Evolutionary conservation across 2,797 vertebrate species (phyloP), one percentile per base, ranked within the genome.

Genomic region (Thamnophis elegans): DNA sequence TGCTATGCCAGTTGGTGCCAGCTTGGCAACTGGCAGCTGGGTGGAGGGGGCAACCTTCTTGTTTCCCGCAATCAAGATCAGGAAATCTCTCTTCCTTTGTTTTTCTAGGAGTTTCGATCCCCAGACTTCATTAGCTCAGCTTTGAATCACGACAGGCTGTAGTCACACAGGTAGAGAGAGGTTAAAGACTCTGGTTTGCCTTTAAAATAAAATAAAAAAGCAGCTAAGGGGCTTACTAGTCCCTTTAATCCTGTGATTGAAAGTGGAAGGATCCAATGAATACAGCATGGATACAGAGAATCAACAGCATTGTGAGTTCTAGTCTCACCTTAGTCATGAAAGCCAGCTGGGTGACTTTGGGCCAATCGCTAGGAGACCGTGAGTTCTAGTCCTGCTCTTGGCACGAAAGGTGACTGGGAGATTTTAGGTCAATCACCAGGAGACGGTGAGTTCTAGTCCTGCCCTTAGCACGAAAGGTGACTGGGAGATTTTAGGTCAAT

Each of bases 301-400:
- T 14, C 36, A 78, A 10, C 3, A 53, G 42, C 25, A 28, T 1
- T 2, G 10, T 25, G 47, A 47, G 25, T 85, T 85, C 26, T 14
- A 7, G 36, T 26, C 12, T 47, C 1, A 1, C 13, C 0, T 14
- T 68, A 32, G 65, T 13, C 65, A 16, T 3, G 13, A 68, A 16
- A 68, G 5, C 5, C 0, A 0, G 6, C 5, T 68, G 65, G 5
- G n/a, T 0, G 13, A 68, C 2, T 32, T 32, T 32, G 5, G n/a
- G 13, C 2, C 14, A 32, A 16, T 32, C 47, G 16, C 14, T n/a
- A 68, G 65, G 62, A n/a, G 59, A n/a, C 12, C 0, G 28, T n/a
- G 5, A 65, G 0, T 65, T n/a, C 26, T 65, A n/a, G 28, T 65
- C 1, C 0, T 1, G 11, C 11, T 3, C 0, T 62, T 28, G 60